Conservation (phyloP, 2,113 vertebrate genomes). For the Pedetes capensis region DNA sequence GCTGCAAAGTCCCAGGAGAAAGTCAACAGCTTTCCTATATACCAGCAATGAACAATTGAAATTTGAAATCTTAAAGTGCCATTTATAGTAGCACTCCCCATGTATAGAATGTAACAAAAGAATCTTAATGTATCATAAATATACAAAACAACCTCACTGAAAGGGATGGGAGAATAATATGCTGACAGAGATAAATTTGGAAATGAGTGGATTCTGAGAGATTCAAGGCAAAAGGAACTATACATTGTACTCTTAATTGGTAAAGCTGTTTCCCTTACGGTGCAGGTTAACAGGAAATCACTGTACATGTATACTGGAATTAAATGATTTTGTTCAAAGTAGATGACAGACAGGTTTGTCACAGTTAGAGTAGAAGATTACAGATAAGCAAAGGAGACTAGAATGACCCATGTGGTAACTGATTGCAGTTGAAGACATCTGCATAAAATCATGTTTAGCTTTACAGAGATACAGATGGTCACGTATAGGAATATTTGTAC, state of each 20-base stretch:
- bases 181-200: not conserved
- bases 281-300: not conserved
- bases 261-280: not conserved
- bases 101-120: not conserved
- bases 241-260: not conserved
- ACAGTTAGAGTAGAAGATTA: not conserved
- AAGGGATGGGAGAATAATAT: not conserved
- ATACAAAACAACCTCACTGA: not conserved
- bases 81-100: not conserved
- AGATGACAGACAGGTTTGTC: not conserved
- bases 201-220: slow-evolving; percentile 11
- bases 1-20: not conserved
- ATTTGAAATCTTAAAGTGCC: slow-evolving; percentile 14
- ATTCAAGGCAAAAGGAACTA: not conserved
- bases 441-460: not conserved
- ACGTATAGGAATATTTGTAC: not conserved
- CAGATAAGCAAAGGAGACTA: not conserved
- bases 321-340: not conserved
- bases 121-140: slow-evolving; percentile 22
- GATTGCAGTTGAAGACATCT: not conserved
- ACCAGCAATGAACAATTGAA: slow-evolving; percentile 21
- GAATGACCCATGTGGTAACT: not conserved
- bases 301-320: not conserved
- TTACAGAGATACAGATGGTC: not conserved
- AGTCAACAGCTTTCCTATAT: slow-evolving; percentile 1